These are phyloP conservation scores for Ophion ventricosus DNA, from an alignment of 2,888 invertebrate species.

Conservation along the genomic window DNA sequence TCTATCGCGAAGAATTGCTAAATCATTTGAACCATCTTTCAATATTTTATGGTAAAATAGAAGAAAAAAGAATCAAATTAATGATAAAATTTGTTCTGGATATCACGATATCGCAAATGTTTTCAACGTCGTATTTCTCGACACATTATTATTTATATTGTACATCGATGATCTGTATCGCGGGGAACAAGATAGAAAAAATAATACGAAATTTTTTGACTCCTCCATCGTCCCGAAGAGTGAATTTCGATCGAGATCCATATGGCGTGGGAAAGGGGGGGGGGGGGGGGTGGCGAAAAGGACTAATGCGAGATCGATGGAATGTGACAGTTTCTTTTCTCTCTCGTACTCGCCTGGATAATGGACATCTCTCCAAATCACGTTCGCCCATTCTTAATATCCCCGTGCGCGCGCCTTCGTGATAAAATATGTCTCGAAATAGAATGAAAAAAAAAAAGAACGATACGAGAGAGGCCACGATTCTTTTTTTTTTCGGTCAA, in stretches of 20 bases:
- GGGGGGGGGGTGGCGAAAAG: background rate
- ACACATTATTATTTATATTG: background rate
- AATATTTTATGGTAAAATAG: background rate
- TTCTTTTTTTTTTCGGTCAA: conserved; percentile 22
- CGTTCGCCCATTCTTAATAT: conserved; percentile 32
- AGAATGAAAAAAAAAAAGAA: conserved; percentile 20
- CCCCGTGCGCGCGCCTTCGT: background rate
- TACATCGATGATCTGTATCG: background rate
- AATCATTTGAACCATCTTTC: background rate
- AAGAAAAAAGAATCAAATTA: background rate
- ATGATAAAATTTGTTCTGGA: background rate
- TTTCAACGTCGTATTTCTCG: background rate
- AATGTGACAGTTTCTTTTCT: conserved; percentile 37
- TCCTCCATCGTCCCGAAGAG: background rate
- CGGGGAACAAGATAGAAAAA: conserved; percentile 3
- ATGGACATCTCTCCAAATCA: conserved; percentile 55
- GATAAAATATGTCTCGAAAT: conserved; percentile 29
- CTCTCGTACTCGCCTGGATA: conserved; percentile 32
- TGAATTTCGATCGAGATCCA: background rate
- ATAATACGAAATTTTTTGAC: background rate
- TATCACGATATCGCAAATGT: background rate
- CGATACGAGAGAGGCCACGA: background rate
- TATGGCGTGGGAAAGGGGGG: no score
- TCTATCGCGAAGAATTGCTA: background rate
- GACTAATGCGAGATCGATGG: conserved; percentile 17